Conservation (phyloP, 2,113 vertebrate genomes). For the Greenwoodochromis staneri region DNA sequence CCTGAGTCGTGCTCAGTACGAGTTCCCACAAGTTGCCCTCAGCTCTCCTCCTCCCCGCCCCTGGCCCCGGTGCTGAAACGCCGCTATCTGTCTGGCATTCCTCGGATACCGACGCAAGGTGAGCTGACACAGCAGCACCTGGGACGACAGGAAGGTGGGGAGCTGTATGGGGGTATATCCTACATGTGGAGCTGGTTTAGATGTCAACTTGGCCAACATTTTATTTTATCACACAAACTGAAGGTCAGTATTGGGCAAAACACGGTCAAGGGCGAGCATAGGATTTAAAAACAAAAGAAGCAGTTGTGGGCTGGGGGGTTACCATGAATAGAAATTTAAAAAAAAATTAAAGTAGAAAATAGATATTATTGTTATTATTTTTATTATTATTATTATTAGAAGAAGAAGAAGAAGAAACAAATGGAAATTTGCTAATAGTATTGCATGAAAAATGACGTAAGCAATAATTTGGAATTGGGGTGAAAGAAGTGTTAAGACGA, state of each 20-base stretch:
- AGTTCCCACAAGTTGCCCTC: constrained; percentile 55
- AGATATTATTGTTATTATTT: rapidly evolving
- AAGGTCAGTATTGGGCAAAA: not conserved
- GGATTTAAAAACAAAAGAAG: not conserved
- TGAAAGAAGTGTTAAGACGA: not conserved
- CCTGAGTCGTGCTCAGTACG: constrained; percentile 9
- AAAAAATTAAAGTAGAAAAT: not conserved
- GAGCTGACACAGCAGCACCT: constrained; percentile 36
- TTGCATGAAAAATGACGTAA: rapidly evolving
- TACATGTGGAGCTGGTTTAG: not conserved
- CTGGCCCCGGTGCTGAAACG: not conserved
- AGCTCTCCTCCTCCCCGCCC: constrained; percentile 11
- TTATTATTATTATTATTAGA: not conserved
- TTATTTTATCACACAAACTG: not conserved
- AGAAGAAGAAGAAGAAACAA: not conserved
- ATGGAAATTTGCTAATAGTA: not conserved
- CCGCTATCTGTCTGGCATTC: constrained; percentile 50
- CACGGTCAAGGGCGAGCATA: not conserved
- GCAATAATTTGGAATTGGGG: not conserved
- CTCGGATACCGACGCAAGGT: constrained; percentile 45
- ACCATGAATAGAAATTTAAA: rapidly evolving
- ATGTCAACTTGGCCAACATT: not conserved
- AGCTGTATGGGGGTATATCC: not conserved
- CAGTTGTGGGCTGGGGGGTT: not conserved
- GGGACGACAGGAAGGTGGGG: not conserved